These are phyloP conservation scores for Papilio protenor DNA, from an alignment of 2,888 invertebrate genomes.

Conservation along the genomic window DNA sequence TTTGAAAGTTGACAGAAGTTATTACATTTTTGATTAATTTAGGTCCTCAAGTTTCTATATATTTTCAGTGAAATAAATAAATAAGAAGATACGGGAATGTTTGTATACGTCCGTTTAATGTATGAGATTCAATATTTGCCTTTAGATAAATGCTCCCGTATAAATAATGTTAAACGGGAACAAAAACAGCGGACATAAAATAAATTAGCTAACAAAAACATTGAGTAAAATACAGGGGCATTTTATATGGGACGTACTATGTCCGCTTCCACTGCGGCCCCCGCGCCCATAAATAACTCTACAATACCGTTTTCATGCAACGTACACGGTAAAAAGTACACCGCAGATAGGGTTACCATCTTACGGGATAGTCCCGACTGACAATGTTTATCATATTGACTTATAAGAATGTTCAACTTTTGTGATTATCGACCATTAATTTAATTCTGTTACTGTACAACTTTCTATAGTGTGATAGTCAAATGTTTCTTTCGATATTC, in stretches of 20 bases:
- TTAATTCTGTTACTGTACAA: neutral
- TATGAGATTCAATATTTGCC: conserved; percentile 19
- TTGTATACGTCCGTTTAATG: neutral
- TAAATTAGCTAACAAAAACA: conserved; percentile 55
- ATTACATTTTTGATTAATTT: neutral
- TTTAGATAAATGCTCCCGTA: conserved; percentile 6
- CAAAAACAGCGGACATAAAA: conserved; percentile 33
- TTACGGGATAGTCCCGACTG: neutral
- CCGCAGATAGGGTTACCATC: conserved; percentile 13
- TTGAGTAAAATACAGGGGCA: conserved; percentile 60
- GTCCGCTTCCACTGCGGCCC: conserved; percentile 53
- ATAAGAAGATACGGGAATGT: neutral
- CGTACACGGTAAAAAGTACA: conserved; percentile 34
- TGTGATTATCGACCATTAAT: neutral
- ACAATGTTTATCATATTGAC: neutral
- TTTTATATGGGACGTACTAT: conserved; percentile 61
- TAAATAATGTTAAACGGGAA: conserved; percentile 24
- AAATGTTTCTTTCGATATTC: neutral
- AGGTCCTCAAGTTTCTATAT: neutral
- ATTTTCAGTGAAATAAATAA: neutral
- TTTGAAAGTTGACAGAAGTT: too few species aligned
- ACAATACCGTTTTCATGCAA: conserved; percentile 36
- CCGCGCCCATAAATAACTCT: conserved; percentile 55
- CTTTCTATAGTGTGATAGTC: neutral
- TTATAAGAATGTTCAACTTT: neutral